A percentile compares a stretch with the other conserved stretches of the same genome.
phyloP scores from a whole-genome alignment of 2,888 invertebrate genomes.

The Papilio demoleus region DNA sequence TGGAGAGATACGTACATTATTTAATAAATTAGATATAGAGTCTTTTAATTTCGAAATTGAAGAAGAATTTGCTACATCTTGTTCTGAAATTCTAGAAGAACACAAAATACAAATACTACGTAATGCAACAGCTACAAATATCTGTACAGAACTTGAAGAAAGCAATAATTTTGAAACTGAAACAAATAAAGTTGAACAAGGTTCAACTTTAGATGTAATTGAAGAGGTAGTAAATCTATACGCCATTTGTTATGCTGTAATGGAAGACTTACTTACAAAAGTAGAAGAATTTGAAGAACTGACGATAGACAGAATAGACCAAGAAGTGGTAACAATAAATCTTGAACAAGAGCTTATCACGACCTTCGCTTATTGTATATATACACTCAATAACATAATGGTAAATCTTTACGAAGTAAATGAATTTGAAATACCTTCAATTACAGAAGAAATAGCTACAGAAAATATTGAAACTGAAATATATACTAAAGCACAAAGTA shows the following conservation, averaged over 20 bases:
- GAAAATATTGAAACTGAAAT: background rate
- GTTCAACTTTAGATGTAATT: background rate
- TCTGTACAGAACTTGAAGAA: background rate
- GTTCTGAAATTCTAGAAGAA: background rate
- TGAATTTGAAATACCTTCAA: background rate
- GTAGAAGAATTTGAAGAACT: slow-evolving; percentile 16
- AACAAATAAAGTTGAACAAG: background rate
- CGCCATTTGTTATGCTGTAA: slow-evolving; percentile 1
- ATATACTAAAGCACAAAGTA: slow-evolving; percentile 4
- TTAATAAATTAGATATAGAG: background rate
- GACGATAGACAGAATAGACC: background rate
- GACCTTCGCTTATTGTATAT: background rate
- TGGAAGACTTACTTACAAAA: background rate
- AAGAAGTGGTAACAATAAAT: background rate
- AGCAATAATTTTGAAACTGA: background rate
- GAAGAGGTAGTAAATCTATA: background rate
- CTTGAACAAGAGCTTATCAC: background rate
- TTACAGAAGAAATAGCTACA: background rate
- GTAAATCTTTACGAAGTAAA: background rate
- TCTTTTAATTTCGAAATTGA: background rate
- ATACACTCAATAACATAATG: background rate
- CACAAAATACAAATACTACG: background rate
- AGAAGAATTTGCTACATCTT: background rate
- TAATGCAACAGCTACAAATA: background rate
- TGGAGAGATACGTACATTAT: background rate